phyloP scores from a whole-genome alignment of 2,113 vertebrate genomes.

The Hemiscyllium ocellatum region DNA sequence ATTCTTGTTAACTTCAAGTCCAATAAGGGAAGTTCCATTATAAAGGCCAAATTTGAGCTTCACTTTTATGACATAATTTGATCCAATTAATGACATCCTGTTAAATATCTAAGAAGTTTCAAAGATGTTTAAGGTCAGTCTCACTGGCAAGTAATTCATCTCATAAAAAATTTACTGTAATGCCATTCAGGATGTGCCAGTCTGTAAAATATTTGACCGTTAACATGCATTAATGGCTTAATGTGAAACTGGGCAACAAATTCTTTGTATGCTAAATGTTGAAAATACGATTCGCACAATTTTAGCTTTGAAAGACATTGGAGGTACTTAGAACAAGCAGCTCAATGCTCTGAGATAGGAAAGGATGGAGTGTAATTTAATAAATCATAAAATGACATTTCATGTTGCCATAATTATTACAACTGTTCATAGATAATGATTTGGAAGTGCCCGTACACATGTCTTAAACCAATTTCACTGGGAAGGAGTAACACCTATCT shows the following conservation, averaged over 20 bases:
- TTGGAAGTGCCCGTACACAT: too few relatives aligned
- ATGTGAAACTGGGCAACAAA: background rate
- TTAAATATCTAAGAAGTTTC: background rate
- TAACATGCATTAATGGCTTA: background rate
- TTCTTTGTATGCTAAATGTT: background rate
- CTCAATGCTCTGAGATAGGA: background rate
- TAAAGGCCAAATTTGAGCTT: background rate
- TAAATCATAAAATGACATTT: background rate
- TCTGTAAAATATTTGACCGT: background rate
- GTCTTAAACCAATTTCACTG: background rate
- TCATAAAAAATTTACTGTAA: background rate
- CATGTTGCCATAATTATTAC: background rate
- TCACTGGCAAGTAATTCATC: background rate
- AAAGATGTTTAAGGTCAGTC: background rate
- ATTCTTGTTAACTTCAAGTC: background rate
- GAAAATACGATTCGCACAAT: background rate
- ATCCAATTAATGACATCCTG: background rate
- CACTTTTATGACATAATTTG: conserved; percentile 4
- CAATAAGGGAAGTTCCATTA: background rate
- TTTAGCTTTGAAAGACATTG: background rate
- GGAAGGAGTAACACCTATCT: background rate
- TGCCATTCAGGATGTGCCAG: background rate
- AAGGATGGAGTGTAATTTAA: background rate
- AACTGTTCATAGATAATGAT: background rate
- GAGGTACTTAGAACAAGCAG: background rate